Evolutionary conservation across 2,113 vertebrate genomes (phyloP).

Genomic region (Stegostoma tigrinum): DNA sequence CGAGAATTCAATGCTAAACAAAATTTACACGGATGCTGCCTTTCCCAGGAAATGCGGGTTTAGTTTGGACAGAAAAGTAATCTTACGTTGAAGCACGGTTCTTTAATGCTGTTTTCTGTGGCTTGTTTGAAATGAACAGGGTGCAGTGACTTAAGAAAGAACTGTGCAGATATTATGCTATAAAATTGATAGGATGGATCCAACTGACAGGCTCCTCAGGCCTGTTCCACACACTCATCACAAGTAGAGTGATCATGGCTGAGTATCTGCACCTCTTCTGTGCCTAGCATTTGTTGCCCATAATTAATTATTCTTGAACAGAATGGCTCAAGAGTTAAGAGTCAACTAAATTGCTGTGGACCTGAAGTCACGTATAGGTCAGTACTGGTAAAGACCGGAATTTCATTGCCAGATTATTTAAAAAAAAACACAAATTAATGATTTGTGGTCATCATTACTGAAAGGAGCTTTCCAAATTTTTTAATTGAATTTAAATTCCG

Average conservation of each 20-base stretch:
- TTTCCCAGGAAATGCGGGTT: background rate
- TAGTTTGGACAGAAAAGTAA: background rate
- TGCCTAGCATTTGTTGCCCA: too few relatives aligned
- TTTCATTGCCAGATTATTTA: too few relatives aligned
- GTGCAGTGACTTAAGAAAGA: background rate
- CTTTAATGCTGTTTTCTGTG: background rate
- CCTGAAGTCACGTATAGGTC: too few relatives aligned
- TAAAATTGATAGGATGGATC: background rate
- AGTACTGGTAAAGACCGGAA: too few relatives aligned
- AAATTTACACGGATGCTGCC: background rate
- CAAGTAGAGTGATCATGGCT: background rate
- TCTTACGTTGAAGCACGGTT: background rate
- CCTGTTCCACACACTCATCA: background rate
- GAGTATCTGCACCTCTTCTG: background rate
- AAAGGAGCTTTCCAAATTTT: too few relatives aligned
- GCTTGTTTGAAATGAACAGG: background rate
- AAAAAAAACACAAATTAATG: too few relatives aligned
- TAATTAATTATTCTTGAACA: too few relatives aligned
- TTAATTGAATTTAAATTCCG: too few relatives aligned
- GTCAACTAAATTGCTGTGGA: too few relatives aligned
- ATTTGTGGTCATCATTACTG: too few relatives aligned
- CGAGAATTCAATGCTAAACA: background rate
- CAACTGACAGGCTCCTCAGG: background rate
- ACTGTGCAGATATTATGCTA: background rate
- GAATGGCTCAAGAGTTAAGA: too few relatives aligned